Evolutionary conservation across 2,797 vertebrate species (phyloP), one percentile per base, ranked within the genome.

Genomic region (Leptoclinus maculatus): DNA sequence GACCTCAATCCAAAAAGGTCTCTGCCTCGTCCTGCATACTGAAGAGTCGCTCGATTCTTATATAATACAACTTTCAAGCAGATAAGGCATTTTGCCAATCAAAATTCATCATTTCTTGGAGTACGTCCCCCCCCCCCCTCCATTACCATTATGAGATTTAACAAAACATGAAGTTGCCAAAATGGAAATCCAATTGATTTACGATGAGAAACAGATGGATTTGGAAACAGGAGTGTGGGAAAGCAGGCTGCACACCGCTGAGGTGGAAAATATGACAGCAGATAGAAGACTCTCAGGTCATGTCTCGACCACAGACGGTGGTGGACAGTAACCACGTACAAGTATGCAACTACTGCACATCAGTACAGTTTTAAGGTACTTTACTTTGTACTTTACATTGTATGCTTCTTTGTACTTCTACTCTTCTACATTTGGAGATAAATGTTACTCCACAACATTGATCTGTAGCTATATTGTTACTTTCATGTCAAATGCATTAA

Each of bases 251-350:
- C 71, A 75, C 75, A 13, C 41, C 69, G 43, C 75, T 41, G 78
- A 87, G 76, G 78, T 83, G 89, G 84, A 89, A 89, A 85, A 39
- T 83, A 11, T 27, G 66, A 66, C 23, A 16, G 41, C 27, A 69
- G 81, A 83, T 69, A 70, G 62, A 27, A 80, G 23, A 36, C n/a
- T 8, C 23, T 68, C 19, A 27, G 34, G 36, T 54, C 2, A 13
- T 16, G n/a, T 25, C 39, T 54, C 57, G 8, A 21, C 11, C 70
- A 57, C 34, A 67, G 12, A 1, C 21, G 17, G 21, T 9, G 21
- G 34, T 43, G 0, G 23, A 53, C 57, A 5, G 0, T 29, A 25
- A 11, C 9, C 7, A 54, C 21, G 2, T 53, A 53, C 12, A 13
- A 53, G 49, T 39, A 51, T 19, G 17, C 16, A 62, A 54, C 38